A percentile compares a stretch with the other conserved stretches of the same genome.
Evolutionary conservation across 1,140 invertebrate species (phyloP).

Genomic region (Drosophila sturtevanti): DNA sequence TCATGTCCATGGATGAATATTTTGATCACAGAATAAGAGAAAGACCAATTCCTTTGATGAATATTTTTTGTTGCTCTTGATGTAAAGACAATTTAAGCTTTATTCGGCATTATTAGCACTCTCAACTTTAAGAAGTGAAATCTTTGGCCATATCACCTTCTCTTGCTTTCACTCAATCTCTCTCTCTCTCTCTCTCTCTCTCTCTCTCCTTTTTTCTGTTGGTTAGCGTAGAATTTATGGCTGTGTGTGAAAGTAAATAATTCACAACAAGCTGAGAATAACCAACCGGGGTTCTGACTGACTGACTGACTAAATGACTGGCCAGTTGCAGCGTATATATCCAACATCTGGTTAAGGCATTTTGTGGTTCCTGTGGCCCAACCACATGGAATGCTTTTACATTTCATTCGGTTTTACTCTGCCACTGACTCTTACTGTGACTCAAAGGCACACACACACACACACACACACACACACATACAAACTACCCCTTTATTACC

Average conservation of each 20-base stretch:
- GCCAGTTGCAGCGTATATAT: conserved; percentile 37
- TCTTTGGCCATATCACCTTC: not conserved
- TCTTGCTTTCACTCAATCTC: conserved; percentile 6
- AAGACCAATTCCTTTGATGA: not conserved
- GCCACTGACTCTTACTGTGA: not conserved
- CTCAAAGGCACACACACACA: not conserved
- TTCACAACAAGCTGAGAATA: conserved; percentile 31
- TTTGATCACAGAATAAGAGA: not conserved
- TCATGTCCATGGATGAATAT: not conserved
- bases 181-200: conserved; percentile 3
- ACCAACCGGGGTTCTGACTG: conserved; percentile 3
- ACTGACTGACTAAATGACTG: conserved; percentile 18
- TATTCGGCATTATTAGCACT: conserved; percentile 33
- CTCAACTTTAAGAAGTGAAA: conserved; percentile 15
- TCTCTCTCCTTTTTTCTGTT: not conserved
- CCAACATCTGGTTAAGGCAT: conserved; percentile 54
- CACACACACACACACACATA: not conserved
- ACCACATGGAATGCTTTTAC: conserved; percentile 66
- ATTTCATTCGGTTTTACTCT: conserved; percentile 27
- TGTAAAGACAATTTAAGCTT: conserved; percentile 22
- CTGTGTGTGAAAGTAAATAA: conserved; percentile 38
- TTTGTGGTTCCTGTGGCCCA: conserved; percentile 58
- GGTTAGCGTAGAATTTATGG: conserved; percentile 20
- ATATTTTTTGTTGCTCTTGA: not conserved
- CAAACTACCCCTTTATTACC: not conserved